phyloP scores from a whole-genome alignment of 2,113 vertebrate species.

The Junco hyemalis region DNA sequence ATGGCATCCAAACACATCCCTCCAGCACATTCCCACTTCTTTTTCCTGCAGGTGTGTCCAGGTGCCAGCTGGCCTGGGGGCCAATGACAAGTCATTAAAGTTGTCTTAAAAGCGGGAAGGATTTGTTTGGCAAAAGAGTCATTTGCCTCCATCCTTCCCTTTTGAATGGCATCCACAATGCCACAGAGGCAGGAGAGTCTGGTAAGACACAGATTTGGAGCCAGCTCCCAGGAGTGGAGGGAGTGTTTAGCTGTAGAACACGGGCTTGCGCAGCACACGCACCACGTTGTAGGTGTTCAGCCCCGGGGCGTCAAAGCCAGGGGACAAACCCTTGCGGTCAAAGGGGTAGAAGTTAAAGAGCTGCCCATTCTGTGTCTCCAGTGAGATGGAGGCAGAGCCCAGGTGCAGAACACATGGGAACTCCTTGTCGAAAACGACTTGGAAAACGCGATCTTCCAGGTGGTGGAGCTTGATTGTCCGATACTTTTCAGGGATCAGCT shows the following conservation, averaged over 20 bases:
- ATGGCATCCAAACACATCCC: not conserved
- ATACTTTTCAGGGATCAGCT: constrained; percentile 81
- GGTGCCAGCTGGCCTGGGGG: not conserved
- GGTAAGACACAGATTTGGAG: not conserved
- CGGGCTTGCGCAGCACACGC: constrained; percentile 76
- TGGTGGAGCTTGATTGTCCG: constrained; percentile 83
- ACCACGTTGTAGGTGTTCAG: constrained; percentile 88
- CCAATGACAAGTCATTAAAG: not conserved
- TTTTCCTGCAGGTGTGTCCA: not conserved
- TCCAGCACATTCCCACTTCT: not conserved
- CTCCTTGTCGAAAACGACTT: constrained; percentile 84
- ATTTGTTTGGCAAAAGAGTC: not conserved
- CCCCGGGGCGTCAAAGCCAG: constrained; percentile 88
- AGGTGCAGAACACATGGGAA: constrained; percentile 86
- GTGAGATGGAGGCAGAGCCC: constrained; percentile 81
- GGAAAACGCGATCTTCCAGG: constrained; percentile 85
- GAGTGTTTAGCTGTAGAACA: constrained; percentile 69
- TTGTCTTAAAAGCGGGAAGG: not conserved
- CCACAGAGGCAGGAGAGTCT: not conserved
- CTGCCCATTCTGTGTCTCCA: constrained; percentile 89
- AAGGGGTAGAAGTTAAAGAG: constrained; percentile 87
- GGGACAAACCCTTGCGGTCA: constrained; percentile 79
- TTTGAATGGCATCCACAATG: not conserved
- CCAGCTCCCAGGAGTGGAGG: not conserved
- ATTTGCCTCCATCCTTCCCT: constrained; percentile 9